These are phyloP conservation scores for Helobdella robusta DNA, from an alignment of 2,888 invertebrate genomes.

Conservation along the genomic window DNA sequence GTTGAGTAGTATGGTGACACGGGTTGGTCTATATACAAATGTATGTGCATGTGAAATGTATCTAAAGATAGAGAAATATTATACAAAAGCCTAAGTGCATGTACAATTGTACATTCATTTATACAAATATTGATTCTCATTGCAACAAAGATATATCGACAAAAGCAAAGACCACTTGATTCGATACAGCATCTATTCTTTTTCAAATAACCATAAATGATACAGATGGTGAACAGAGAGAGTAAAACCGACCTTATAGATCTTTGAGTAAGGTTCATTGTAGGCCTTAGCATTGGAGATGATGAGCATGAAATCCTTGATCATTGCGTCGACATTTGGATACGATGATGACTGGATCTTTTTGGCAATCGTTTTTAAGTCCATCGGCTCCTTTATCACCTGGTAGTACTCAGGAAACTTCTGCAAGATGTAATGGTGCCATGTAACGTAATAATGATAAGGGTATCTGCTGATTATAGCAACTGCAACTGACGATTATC, in stretches of 20 bases:
- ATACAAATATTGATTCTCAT: too few species aligned
- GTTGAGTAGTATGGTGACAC: too few species aligned
- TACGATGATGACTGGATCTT: constrained; percentile 79
- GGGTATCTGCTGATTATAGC: too few species aligned
- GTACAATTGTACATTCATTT: not conserved
- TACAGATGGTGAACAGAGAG: too few species aligned
- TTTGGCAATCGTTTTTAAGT: constrained; percentile 80
- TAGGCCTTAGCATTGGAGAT: constrained; percentile 87
- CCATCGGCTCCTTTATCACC: constrained; percentile 85
- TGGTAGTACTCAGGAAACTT: constrained; percentile 90
- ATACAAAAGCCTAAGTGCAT: too few species aligned
- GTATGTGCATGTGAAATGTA: too few species aligned
- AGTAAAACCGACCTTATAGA: constrained; percentile 63
- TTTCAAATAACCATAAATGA: not conserved
- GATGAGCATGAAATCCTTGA: constrained; percentile 79
- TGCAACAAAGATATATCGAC: not conserved
- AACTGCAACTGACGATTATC: too few species aligned
- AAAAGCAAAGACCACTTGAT: not conserved
- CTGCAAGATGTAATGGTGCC: too few species aligned
- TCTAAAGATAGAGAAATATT: too few species aligned
- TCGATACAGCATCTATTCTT: not conserved
- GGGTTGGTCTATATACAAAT: too few species aligned
- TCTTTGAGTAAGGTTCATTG: constrained; percentile 90
- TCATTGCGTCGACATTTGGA: constrained; percentile 67
- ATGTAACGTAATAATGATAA: too few species aligned